These are phyloP conservation scores for Rattus rattus DNA, from an alignment of 2,113 vertebrate species.

Conservation along the genomic window DNA sequence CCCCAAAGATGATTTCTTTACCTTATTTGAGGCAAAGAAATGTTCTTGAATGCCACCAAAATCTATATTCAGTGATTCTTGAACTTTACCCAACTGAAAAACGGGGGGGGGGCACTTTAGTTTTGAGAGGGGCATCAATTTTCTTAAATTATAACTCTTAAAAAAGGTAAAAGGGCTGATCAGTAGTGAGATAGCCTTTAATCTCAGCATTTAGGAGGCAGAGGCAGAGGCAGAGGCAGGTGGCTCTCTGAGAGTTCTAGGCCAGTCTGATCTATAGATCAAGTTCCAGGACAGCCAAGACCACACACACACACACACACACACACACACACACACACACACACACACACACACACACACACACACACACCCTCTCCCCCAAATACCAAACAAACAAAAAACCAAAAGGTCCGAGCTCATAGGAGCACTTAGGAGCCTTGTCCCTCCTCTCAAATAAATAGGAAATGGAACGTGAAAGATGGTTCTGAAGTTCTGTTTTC, in stretches of 20 bases:
- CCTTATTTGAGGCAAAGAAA: background rate
- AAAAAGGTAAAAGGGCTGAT: background rate
- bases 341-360: too few species aligned
- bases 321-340: too few species aligned
- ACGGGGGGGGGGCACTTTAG: background rate
- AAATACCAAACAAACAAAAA: background rate
- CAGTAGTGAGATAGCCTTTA: background rate
- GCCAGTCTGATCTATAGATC: background rate
- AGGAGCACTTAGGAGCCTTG: background rate
- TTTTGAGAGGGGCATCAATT: constrained; percentile 47
- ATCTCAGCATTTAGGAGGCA: background rate
- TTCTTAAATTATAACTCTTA: constrained; percentile 36
- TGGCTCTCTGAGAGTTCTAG: background rate
- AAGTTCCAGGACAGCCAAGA: background rate
- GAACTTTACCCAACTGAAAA: constrained; percentile 45
- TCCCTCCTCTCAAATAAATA: background rate
- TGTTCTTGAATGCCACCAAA: constrained; percentile 37
- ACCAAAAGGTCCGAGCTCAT: background rate
- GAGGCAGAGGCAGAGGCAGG: background rate
- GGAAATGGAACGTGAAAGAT: background rate
- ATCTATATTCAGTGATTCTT: constrained; percentile 25
- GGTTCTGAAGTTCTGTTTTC: constrained; percentile 42
- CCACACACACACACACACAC: background rate
- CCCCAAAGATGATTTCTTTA: background rate
- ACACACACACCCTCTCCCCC: background rate